These are phyloP conservation scores for Podarcis cretensis DNA, from an alignment of 2,113 vertebrate species.

Conservation along the genomic window DNA sequence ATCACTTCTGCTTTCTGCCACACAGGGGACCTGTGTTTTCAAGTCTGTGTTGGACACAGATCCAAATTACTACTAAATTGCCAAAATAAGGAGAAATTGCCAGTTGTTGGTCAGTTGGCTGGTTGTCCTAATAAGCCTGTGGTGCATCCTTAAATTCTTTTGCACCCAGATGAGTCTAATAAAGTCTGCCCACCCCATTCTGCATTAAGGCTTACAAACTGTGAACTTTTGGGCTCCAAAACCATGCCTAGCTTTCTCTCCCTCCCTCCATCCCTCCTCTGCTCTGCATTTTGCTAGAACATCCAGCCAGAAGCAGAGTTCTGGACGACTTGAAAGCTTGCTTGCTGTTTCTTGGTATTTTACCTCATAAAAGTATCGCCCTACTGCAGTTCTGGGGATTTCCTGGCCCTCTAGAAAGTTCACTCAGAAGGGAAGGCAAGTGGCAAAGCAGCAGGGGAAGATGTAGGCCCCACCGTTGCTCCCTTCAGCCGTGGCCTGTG, in stretches of 20 bases:
- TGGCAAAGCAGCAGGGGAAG: not conserved
- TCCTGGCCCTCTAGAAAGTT: not conserved
- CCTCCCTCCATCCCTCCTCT: not conserved
- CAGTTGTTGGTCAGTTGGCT: not conserved
- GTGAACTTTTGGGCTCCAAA: not conserved
- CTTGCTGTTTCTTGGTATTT: not conserved
- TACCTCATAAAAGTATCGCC: not conserved
- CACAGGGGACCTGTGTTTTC: not conserved
- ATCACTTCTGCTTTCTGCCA: not conserved
- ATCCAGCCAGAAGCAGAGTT: not conserved
- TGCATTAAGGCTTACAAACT: not conserved
- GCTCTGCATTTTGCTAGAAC: not conserved
- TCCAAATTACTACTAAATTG: not conserved
- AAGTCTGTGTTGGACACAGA: not conserved
- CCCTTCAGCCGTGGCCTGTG: not conserved
- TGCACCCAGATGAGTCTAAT: not conserved
- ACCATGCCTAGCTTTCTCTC: not conserved
- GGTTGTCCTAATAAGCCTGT: not conserved
- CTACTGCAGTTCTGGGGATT: not conserved
- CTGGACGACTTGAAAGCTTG: not conserved
- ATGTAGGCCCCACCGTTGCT: not conserved
- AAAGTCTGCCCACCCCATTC: not conserved
- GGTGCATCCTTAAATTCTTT: not conserved
- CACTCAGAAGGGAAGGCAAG: not conserved
- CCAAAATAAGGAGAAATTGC: not conserved